These are phyloP conservation scores for Acanthis flammea DNA, from an alignment of 2,797 vertebrate species.

Conservation along the genomic window DNA sequence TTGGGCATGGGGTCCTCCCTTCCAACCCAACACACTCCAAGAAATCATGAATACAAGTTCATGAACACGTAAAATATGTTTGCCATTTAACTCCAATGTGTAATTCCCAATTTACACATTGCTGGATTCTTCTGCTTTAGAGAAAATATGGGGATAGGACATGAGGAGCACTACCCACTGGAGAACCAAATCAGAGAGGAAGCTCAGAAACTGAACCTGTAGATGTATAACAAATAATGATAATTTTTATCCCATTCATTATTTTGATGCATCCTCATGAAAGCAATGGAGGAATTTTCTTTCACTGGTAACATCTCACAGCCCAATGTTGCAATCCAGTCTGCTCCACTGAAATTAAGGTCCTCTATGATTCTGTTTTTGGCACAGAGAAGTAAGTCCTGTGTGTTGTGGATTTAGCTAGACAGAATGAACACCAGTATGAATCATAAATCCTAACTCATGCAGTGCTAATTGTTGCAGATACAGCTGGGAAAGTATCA, in stretches of 20 bases:
- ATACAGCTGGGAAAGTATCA: neutral
- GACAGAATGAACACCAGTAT: neutral
- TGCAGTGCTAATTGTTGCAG: neutral
- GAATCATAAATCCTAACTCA: neutral
- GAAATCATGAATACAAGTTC: neutral
- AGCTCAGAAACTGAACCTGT: neutral
- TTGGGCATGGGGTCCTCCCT: neutral
- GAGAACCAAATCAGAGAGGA: neutral
- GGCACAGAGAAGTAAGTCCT: conserved; percentile 36
- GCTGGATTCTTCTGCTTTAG: neutral
- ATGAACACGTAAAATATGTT: neutral
- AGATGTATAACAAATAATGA: neutral
- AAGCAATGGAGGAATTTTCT: conserved; percentile 55
- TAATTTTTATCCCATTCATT: neutral
- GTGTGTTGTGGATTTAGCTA: neutral
- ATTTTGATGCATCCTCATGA: conserved; percentile 32
- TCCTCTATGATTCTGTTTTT: conserved; percentile 19
- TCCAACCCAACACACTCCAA: neutral
- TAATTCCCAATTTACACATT: neutral
- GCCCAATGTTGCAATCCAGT: conserved; percentile 32
- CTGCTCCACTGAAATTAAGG: neutral
- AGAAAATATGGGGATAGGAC: neutral
- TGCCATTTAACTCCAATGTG: neutral
- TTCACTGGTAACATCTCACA: neutral
- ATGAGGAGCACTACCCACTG: neutral